Evolutionary conservation across 1,140 invertebrate species (phyloP), one percentile per base, ranked within the genome.

Genomic region (Adelges cooleyi): DNA sequence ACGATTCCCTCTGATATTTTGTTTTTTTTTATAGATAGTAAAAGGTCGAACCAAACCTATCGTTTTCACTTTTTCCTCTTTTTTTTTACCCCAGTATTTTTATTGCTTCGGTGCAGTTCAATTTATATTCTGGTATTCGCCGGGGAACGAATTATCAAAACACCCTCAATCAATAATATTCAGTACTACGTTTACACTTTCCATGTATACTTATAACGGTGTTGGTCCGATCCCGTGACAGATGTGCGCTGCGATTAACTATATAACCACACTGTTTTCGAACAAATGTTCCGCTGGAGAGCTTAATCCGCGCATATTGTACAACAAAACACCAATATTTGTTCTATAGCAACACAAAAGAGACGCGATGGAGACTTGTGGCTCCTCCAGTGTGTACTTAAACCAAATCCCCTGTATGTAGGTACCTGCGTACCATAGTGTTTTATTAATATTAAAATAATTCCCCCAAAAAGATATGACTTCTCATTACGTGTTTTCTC

Each of bases 41-140:
- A 38, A 59, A 25, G 54, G 54, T 62, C 36, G 40, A 4, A 10
- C 5, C 29, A 17, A 10, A 22, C 38, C 38, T 62, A 62, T 62
- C 38, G 42, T 27, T 62, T 59, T 62, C 56, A 59, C 42, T 59
- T 62, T 62, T 62, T 48, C 42, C 53, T 15, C 27, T 44, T 25
- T 18, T 25, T 18, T 40, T 44, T 59, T 27, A n/a, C n/a, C n/a
- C n/a, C 44, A 20, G 13, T 40, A 46, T 42, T 62, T 62, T 62
- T 62, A 62, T 48, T 62, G 15, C 56, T 62, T 46, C 17, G 56
- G 44, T 20, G 18, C 56, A 18, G 56, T 62, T 48, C 22, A 48
- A 62, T 62, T 62, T 62, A 62, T 62, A n/a, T n/a, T n/a, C n/a
- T 62, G 44, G 29, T 62, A 62, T 13, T 48, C 25, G 4, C 40